A percentile compares a stretch with the other conserved stretches of the same genome.
phyloP scores from a whole-genome alignment of 2,797 vertebrate species.

The Heterohyrax brucei region DNA sequence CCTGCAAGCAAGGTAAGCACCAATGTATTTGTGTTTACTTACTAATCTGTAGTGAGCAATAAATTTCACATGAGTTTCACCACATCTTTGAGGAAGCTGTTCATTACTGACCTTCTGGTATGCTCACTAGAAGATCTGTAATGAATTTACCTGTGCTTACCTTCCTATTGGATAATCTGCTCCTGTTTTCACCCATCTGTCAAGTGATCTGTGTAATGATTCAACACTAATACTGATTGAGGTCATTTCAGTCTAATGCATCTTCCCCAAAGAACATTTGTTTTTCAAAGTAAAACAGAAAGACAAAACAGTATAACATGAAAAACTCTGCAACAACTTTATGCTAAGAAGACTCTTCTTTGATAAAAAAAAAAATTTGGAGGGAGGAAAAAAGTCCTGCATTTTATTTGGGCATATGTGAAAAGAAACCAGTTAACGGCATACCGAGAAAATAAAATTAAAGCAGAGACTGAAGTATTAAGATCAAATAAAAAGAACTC shows the following conservation, averaged over 20 bases:
- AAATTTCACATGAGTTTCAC: too few species aligned
- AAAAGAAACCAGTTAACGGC: slow-evolving; percentile 11
- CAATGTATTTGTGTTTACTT: too few species aligned
- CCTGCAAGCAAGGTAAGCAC: too few species aligned
- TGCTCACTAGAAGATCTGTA: too few species aligned
- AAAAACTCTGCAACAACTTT: slow-evolving; percentile 46
- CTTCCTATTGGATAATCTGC: too few species aligned
- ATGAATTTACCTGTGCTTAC: too few species aligned
- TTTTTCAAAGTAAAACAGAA: not conserved
- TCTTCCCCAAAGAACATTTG: slow-evolving; percentile 27
- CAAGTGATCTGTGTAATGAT: not conserved
- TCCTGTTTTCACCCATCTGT: not conserved
- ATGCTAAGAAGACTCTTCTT: slow-evolving; percentile 13
- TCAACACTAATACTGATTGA: not conserved
- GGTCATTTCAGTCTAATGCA: slow-evolving; percentile 55
- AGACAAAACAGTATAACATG: not conserved
- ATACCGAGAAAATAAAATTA: slow-evolving; percentile 7
- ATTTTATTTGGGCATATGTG: not conserved
- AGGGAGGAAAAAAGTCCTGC: not conserved
- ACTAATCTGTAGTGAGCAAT: too few species aligned
- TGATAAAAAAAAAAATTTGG: slow-evolving; percentile 5
- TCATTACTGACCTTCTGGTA: too few species aligned
- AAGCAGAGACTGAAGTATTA: not conserved
- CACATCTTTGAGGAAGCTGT: too few species aligned
- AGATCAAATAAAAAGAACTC: not conserved